A percentile compares a stretch with the other conserved stretches of the same genome.
phyloP scores from a whole-genome alignment of 2,113 vertebrate species.

The Megaleporinus macrocephalus region DNA sequence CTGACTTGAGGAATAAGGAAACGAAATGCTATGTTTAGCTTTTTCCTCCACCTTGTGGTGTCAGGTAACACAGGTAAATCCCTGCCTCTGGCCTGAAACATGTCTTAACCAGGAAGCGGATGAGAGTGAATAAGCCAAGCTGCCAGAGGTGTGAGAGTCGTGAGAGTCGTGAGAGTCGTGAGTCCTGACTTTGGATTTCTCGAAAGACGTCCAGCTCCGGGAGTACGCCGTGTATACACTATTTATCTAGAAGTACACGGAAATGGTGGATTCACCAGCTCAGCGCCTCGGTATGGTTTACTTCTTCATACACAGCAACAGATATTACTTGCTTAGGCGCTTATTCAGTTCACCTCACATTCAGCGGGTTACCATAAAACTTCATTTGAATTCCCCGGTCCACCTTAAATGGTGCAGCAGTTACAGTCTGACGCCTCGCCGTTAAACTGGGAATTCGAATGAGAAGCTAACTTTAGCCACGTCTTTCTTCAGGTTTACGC shows the following conservation, averaged over 20 bases:
- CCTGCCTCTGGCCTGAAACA: slow-evolving; percentile 2
- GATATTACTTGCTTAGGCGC: neutral
- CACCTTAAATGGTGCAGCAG: no score
- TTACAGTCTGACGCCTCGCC: no score
- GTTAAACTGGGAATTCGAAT: no score
- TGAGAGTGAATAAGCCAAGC: neutral
- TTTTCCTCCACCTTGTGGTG: neutral
- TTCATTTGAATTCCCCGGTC: no score
- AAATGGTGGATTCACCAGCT: neutral
- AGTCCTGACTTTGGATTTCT: neutral
- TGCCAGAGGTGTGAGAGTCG: neutral
- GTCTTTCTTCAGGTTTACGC: no score
- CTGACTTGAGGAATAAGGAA: no score
- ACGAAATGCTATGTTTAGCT: neutral
- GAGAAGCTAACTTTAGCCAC: no score
- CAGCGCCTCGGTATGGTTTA: slow-evolving; percentile 11
- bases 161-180: neutral
- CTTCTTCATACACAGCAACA: neutral
- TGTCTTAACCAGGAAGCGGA: slow-evolving; percentile 36
- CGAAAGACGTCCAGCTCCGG: neutral
- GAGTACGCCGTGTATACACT: neutral
- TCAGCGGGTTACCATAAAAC: no score
- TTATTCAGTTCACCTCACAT: neutral
- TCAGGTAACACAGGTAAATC: slow-evolving; percentile 42
- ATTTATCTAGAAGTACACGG: neutral